Evolutionary conservation across 1,140 invertebrate genomes (phyloP), one percentile per base, ranked within the genome.

Genomic region (Venturia canescens): DNA sequence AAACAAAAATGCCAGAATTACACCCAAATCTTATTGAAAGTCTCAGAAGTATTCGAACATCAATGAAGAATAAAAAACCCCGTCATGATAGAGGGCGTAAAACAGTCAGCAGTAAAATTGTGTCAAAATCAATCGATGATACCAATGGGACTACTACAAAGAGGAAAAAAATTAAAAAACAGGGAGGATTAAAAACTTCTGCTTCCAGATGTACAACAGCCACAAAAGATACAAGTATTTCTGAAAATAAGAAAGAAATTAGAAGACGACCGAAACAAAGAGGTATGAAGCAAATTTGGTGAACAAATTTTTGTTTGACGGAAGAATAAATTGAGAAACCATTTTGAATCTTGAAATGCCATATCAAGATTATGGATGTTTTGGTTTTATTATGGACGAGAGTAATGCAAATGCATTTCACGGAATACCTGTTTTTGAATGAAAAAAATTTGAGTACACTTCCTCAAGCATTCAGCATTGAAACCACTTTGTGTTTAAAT

Each of bases 161-260:
- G 75, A 81, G 29, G 18, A 83, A 87, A 69, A 76, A 84, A 74
- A 63, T 11, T 44, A 83, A 86, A 66, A 83, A 86, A 72, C 81
- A 72, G 1, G 87, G 85, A 3, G 87, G 85, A 31, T 26, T 90
- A 34, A 86, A 81, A 16, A 85, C 50, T 48, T 83, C 80, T 0
- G 84, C 83, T 81, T 90, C 90, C 0, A 88, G 86, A 70, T 88
- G 85, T 70, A 90, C 87, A 0, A 77, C 90, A 0, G 71, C 72
- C 0, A 90, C 86, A 0, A 89, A 78, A 75, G 86, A 88, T 34
- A 83, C 80, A 4, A 81, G 27, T 80, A 38, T 82, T 16, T 44
- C 82, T 1, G 82, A 83, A 63, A 85, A 84, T 57, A 82, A 85
- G 80, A 21, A 27, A 60, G 31, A 84, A 83, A 71, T 78, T 69